Evolutionary conservation across 2,797 vertebrate genomes (phyloP), one percentile per base, ranked within the genome.

Genomic region (Psittacula derbiana): DNA sequence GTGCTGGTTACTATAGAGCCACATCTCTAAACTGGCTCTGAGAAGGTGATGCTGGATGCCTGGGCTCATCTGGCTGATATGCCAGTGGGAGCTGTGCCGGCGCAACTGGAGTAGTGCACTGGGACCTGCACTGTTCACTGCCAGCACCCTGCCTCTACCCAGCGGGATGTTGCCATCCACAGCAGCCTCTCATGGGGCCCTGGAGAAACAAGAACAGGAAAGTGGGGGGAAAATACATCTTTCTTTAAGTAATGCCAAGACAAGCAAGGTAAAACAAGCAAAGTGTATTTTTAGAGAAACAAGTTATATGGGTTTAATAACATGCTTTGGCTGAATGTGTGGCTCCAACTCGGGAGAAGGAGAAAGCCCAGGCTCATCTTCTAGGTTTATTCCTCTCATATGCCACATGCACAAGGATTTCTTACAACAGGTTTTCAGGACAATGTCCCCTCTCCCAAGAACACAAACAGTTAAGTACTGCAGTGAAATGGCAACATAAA

Each of bases 221-320:
- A 15, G 24, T 8, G 4, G 31, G 8, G 6, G 31, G 8, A 2
- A 28, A 49, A 5, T 0, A 0, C 6, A 25, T 27, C 21, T 3
- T 40, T 58, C 12, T 55, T 41, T 30, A 24, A 28, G 12, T 10
- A 16, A 10, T 13, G 41, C 66, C 60, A 11, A 46, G 44, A 46
- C 44, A 46, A 46, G 20, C 44, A 46, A 46, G 17, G 2, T 46
- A 11, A 20, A n/a, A 11, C 31, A 27, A 8, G 5, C 74, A 2
- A 3, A 4, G 40, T 2, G 30, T 16, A 8, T 43, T 55, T 67
- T 49, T 16, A 40, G 52, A 80, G 75, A 64, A 49, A 10, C 25
- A 60, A 53, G 40, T 71, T 57, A 7, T 5, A 13, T 24, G 47
- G 57, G 14, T 64, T 91, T 28, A 18, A 24, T 16, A 19, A 28